Conservation (phyloP, 2,113 vertebrate species). For the Paralichthys olivaceus region DNA sequence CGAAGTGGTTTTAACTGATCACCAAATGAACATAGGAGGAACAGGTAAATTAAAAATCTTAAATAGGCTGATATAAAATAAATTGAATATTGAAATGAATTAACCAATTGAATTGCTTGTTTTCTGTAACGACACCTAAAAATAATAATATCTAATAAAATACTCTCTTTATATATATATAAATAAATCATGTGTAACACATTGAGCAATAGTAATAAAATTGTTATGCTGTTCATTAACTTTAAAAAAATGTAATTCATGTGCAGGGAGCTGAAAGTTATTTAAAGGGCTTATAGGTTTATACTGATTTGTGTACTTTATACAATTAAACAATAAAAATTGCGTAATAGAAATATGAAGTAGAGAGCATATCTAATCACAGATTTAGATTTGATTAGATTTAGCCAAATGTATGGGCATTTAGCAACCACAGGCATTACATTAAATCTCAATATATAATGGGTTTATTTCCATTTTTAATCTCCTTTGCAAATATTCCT, state of each 20-base stretch:
- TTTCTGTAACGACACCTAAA: too few relatives aligned
- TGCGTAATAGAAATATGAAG: background rate
- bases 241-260: background rate
- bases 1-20: background rate
- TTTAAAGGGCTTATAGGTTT: too few relatives aligned
- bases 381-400: background rate
- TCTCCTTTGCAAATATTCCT: background rate
- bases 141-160: background rate
- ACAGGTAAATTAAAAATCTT: background rate
- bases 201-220: background rate
- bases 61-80: background rate
- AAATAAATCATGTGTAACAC: background rate
- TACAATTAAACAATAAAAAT: too few relatives aligned
- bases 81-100: background rate
- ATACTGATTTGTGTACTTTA: too few relatives aligned
- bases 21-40: background rate
- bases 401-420: background rate
- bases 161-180: background rate
- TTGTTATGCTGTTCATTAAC: background rate
- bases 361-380: too few relatives aligned
- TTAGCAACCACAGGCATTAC: background rate
- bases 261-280: too few relatives aligned
- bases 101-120: background rate
- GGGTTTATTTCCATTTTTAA: background rate
- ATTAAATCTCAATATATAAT: background rate